Base-by-base conservation (phyloP, 2,888 invertebrate genomes). In the Cephus nigrinus region DNA sequence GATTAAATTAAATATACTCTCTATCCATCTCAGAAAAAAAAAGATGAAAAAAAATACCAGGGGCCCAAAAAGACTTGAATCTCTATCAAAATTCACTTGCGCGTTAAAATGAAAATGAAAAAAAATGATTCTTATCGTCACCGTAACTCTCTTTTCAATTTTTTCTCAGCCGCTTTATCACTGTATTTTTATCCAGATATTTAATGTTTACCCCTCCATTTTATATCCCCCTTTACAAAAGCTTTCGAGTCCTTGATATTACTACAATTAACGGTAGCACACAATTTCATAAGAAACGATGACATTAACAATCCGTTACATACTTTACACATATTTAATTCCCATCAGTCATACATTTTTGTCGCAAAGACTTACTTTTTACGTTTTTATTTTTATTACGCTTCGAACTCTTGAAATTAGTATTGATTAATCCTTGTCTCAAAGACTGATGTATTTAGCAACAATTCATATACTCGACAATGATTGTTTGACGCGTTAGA, bases 391-490 rank as follows among this genome's bases (percentile, higher is more conserved):
- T 23, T 55, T 23, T 9, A 55, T 55, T 23, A 55, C 40, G 40
- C 40, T 15, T 40, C 40, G 15, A 40, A 0, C 40, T 55, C 40
- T 55, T 55, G 9, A 55, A 55, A 55, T 55, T 55, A 1, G 9
- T 55, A 55, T 55, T 5, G 1, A 23, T 55, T 55, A 55, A 55
- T 23, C 40, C 40, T 55, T 83, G 82, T 83, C 84, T 85, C 83
- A 85, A 89, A 89, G 89, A 89, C 88, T 88, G 89, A 89, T 85
- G 83, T 84, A 85, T 83, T 82, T 81, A 84, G 80, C 83, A 81
- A 85, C 77, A 81, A 80, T 82, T 83, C 74, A 75, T 75, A 75
- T 69, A 69, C 73, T 31, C 32, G 69, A 30, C 2, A 75, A 36
- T n/a, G n/a, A 75, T 40, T 55, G 40, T 55, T 55, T 23, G 23